Percentiles rank a stretch among this genome's conserved stretches.
These are phyloP conservation scores for Babyrousa celebensis DNA, from an alignment of 2,797 vertebrate species.

Conservation along the genomic window DNA sequence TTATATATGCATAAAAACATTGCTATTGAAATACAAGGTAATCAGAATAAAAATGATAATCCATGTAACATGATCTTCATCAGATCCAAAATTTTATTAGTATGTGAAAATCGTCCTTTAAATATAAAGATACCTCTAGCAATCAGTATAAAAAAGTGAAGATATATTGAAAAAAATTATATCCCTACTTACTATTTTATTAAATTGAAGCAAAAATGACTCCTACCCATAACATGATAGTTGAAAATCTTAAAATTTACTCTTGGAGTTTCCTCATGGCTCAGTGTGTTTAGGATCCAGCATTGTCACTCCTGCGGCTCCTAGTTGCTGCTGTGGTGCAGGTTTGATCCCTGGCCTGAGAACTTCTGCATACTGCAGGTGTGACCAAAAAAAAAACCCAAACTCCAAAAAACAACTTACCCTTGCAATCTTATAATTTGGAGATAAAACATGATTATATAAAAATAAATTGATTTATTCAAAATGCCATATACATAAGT, in stretches of 20 bases:
- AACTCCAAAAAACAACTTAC: not conserved
- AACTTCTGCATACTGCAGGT: too few species aligned
- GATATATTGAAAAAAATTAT: not conserved
- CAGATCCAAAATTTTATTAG: not conserved
- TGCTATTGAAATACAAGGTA: not conserved
- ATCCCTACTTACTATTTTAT: not conserved
- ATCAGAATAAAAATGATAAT: not conserved
- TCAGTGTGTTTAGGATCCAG: too few species aligned
- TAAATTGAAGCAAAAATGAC: not conserved
- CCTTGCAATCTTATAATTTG: not conserved
- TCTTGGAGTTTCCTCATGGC: not conserved
- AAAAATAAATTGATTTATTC: not conserved
- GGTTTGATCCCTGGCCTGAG: too few species aligned
- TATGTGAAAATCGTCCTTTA: not conserved
- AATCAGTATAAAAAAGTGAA: not conserved
- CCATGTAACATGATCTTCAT: not conserved
- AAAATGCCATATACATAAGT: not conserved
- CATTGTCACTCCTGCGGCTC: too few species aligned
- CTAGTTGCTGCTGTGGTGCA: too few species aligned
- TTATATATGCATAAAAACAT: not conserved
- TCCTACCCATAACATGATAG: not conserved
- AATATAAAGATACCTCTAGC: not conserved
- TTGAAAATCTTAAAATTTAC: not conserved
- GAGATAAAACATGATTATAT: slow-evolving; percentile 9
- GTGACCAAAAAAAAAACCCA: too few species aligned